Evolutionary conservation across 2,797 vertebrate genomes (phyloP), one percentile per base, ranked within the genome.

Genomic region (Pseudotriccus pelzelni): DNA sequence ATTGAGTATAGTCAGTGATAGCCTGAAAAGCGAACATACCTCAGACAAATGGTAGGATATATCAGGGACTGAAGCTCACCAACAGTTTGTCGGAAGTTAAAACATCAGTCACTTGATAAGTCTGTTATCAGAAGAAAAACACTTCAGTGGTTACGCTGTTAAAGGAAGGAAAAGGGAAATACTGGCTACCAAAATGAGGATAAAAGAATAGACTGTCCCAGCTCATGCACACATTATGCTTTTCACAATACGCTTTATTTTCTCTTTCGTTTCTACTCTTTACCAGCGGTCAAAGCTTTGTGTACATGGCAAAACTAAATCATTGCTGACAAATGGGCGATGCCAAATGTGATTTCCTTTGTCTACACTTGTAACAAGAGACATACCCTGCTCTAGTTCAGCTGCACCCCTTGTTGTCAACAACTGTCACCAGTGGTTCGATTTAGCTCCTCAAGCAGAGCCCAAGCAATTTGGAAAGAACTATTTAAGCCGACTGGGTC

Each of bases 351-450:
- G 0, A 92, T 91, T 83, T 83, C 76, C 50, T 89, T 93, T 72
- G 86, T 95, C 90, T 87, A 4, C 84, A 72, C 73, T 87, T 86
- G 58, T 52, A 87, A 89, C 5, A 3, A 92, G 69, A 92, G 81
- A 83, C 78, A 78, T 83, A 62, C 55, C 44, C 76, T 89, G 68
- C 58, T 85, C 78, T 50, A 47, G 49, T 87, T 92, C 87, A 93
- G 84, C 91, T 96, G 53, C 89, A 93, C 82, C 78, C 93, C 25
- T 66, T 4, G 46, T 30, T 97, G 88, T 95, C 84, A 95, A 18
- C 89, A 76, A 66, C 89, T 92, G 90, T 80, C 81, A 94, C 39
- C 81, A 84, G 49, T 0, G 5, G 49, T 44, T 91, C 58, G 0
- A 85, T 91, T 96, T 59, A 96, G 62, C 37, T 59, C 76, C 81